phyloP scores from a whole-genome alignment of 2,888 invertebrate genomes.

The Temnothorax ravouxi region DNA sequence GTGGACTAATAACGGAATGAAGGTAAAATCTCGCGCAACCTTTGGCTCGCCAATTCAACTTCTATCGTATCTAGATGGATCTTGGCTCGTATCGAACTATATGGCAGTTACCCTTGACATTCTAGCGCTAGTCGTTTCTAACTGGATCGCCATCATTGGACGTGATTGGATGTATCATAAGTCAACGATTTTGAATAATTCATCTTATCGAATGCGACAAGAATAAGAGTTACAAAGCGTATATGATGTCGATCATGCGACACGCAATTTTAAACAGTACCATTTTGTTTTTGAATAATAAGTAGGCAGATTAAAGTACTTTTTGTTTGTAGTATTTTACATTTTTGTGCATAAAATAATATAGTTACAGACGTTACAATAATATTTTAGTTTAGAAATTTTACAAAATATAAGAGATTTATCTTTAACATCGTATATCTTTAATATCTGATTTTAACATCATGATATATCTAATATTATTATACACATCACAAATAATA shows the following conservation, averaged over 20 bases:
- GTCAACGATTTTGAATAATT: constrained; percentile 61
- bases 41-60: constrained; percentile 59
- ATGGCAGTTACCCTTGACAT: constrained; percentile 64
- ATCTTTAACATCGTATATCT: neutral
- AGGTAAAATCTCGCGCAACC: constrained; percentile 62
- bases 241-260: neutral
- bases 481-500: neutral
- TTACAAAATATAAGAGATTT: neutral
- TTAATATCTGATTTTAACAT: neutral
- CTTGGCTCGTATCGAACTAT: constrained; percentile 40
- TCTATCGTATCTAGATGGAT: constrained; percentile 54
- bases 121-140: constrained; percentile 44
- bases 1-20: constrained; percentile 51
- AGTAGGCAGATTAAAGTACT: neutral
- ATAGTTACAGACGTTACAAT: neutral
- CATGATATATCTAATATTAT: neutral
- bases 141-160: constrained; percentile 48
- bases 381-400: neutral
- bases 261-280: neutral
- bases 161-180: constrained; percentile 41
- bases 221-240: neutral
- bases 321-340: neutral
- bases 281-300: neutral
- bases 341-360: constrained; percentile 1
- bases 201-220: constrained; percentile 11